A percentile compares a stretch with the other conserved stretches of the same genome.
Evolutionary conservation across 2,113 vertebrate species (phyloP).

Genomic region (Trichechus manatus): DNA sequence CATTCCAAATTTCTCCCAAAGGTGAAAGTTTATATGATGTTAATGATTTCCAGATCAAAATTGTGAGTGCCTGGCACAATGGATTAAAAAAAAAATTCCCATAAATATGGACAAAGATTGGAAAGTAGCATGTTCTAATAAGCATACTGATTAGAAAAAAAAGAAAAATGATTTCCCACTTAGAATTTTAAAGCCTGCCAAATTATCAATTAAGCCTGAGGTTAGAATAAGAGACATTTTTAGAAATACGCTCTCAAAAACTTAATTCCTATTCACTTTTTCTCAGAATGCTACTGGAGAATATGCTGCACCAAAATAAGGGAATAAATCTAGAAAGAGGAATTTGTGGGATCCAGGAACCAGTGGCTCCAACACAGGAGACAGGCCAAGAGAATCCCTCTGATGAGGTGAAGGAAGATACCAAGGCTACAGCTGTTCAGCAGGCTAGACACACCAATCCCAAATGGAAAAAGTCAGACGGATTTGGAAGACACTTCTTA

Average conservation of each 20-base stretch:
- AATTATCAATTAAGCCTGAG: not conserved
- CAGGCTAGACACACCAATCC: not conserved
- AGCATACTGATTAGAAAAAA: not conserved
- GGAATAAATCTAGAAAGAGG: not conserved
- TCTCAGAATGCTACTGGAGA: not conserved
- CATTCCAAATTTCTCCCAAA: not conserved
- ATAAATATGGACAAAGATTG: not conserved
- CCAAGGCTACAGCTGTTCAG: fast-evolving
- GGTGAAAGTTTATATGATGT: not conserved
- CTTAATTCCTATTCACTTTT: not conserved
- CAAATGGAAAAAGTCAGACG: not conserved
- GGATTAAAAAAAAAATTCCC: not conserved
- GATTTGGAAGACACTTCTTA: not conserved
- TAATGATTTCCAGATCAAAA: not conserved
- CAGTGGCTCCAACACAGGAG: not conserved
- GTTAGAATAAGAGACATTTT: not conserved
- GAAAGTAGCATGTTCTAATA: not conserved
- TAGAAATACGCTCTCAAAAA: not conserved
- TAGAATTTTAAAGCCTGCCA: not conserved
- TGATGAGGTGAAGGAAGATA: not conserved
- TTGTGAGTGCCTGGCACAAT: not conserved
- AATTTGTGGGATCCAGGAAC: not conserved
- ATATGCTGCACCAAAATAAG: not conserved
- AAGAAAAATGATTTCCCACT: not conserved
- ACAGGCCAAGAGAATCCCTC: not conserved